Base-by-base conservation (phyloP, 2,888 invertebrate species). In the Ectemnius cavifrons region DNA sequence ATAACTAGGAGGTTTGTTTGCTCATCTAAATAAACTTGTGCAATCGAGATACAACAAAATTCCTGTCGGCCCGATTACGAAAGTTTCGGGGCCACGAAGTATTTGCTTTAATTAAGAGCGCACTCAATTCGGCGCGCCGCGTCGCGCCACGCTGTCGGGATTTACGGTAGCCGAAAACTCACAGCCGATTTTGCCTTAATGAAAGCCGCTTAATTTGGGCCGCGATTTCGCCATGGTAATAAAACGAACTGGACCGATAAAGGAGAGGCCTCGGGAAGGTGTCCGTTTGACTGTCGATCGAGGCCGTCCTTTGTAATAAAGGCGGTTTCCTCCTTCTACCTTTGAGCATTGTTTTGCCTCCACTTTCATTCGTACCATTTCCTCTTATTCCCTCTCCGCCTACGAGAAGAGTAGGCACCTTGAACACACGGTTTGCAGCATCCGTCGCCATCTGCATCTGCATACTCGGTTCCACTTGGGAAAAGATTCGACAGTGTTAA, bases 221-320 rank as follows among this genome's bases (percentile, higher is more conserved):
- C 80, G 77, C 67, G 77, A 76, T 82, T 82, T 82, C 73, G 75
- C 79, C 76, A 78, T 63, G 81, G 85, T 76, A 82, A 83, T 86
- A 84, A 86, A 87, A 79, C 79, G 79, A 81, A 86, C 86, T 82
- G 82, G 78, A 77, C 81, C 85, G 84, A 88, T 87, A 86, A 86
- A 87, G 80, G 79, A 80, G 78, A 67, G 78, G 79, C 72, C 71
- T 1, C 52, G 16, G 16, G 49, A 67, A 87, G 82, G 84, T 86
- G 87, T 86, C 84, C 86, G 84, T 86, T 86, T 83, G 85, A 86
- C 86, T 83, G 86, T 87, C 85, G 83, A 81, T 86, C 79, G 80
- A 56, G 71, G 28, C 61, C 69, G 84, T 79, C 79, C 81, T 85
- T 86, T 86, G 85, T 87, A 87, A 87, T 87, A 87, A 87, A 85